These are phyloP conservation scores for Pimephales promelas DNA, from an alignment of 2,113 vertebrate species.

Conservation along the genomic window DNA sequence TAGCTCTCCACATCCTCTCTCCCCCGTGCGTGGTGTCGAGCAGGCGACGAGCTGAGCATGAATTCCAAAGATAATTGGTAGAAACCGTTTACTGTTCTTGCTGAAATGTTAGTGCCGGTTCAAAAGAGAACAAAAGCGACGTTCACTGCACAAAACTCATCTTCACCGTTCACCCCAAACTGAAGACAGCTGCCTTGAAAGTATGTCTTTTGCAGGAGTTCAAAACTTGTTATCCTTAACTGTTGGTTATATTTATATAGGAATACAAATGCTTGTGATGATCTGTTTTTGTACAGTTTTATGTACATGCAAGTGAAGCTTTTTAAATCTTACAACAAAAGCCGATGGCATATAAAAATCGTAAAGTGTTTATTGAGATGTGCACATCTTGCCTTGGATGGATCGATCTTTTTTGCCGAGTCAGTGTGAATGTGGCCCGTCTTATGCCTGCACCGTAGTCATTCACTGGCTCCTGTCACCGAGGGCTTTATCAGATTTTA, in stretches of 20 bases:
- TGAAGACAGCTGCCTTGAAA: conserved; percentile 83
- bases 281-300: conserved; percentile 98
- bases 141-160: conserved; percentile 58
- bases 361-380: conserved; percentile 91
- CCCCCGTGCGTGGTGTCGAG: conserved; percentile 62
- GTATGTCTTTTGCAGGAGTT: conserved; percentile 80
- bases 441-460: conserved; percentile 84
- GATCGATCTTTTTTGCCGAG: conserved; percentile 84
- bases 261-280: conserved; percentile 91
- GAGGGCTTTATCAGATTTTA: conserved; percentile 79
- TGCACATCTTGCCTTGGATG: conserved; percentile 86
- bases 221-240: conserved; percentile 84
- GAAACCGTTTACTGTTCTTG: conserved; percentile 75
- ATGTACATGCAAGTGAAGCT: conserved; percentile 98
- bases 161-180: conserved; percentile 71
- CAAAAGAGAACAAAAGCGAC: conserved; percentile 58
- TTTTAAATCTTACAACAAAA: conserved; percentile 85
- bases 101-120: conserved; percentile 74
- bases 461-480: conserved; percentile 82
- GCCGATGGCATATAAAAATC: conserved; percentile 82
- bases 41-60: conserved; percentile 77
- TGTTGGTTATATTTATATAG: conserved; percentile 96
- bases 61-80: conserved; percentile 83
- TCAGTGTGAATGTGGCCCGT: conserved; percentile 91
- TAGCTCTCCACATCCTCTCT: conserved; percentile 76